Evolutionary conservation across 2,113 vertebrate genomes (phyloP), one percentile per base, ranked within the genome.

Genomic region (Gasterosteus nipponicus): DNA sequence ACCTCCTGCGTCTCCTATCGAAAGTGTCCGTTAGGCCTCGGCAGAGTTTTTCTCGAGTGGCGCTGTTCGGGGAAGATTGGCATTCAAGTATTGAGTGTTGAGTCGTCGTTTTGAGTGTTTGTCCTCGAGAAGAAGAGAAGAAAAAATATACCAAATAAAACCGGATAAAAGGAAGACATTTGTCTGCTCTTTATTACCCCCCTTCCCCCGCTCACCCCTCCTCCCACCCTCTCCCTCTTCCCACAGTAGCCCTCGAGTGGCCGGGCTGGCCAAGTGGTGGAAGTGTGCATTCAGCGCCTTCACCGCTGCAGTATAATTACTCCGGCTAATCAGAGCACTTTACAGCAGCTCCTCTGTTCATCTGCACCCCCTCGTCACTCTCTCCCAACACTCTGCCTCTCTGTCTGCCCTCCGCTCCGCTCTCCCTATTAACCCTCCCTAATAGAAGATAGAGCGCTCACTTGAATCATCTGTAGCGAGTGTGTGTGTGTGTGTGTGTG

Each of bases 251-350:
- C 67, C 78, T 78, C 16, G 41, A 73, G 89, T 77, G 69, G 73
- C 62, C 35, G 58, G 66, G 73, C 76, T 44, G 69, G 80, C 62
- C 3, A 72, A 73, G 76, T 31, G 66, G 81, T 84, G 85, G 90
- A 90, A 78, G 81, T 74, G 81, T 86, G 84, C 86, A 86, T 87
- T 91, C 84, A 91, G 78, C 39, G 81, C 85, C 88, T 92, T 68
- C 79, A 79, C 80, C 87, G 69, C 91, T 89, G 91, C 91, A 86
- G 90, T 84, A 90, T 94, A 94, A 94, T 94, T 93, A 93, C 93
- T 92, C 89, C 82, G 74, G 85, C 92, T 94, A 94, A 95, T 95
- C 92, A 94, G 91, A 91, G 83, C 90, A 91, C 90, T 94, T 93
- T 92, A 94, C 92, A 92, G 92, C 89, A 89, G 89, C 81, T 84